Evolutionary conservation across 2,113 vertebrate species (phyloP).

Genomic region (Rhynchopsitta pachyrhyncha): DNA sequence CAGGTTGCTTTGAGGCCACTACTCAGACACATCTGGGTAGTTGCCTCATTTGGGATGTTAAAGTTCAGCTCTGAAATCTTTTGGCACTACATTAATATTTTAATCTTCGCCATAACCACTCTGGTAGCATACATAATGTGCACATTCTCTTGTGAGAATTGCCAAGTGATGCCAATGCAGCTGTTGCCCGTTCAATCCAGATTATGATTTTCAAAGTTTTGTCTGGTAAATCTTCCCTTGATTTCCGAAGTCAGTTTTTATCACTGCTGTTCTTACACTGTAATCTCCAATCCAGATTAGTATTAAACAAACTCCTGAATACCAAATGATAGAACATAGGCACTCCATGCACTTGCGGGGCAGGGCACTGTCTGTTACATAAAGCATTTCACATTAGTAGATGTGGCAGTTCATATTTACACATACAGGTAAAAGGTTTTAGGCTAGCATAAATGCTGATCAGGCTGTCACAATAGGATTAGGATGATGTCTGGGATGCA

Average conservation of each 20-base stretch:
- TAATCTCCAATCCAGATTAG: not conserved
- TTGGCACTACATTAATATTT: not conserved
- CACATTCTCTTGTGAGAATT: not conserved
- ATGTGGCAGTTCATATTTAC: not conserved
- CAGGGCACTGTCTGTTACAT: not conserved
- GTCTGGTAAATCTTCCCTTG: not conserved
- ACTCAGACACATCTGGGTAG: not conserved
- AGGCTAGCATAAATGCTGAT: not conserved
- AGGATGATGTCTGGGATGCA: not conserved
- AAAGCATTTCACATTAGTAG: rapidly evolving
- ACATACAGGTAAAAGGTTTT: rapidly evolving
- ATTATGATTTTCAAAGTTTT: not conserved
- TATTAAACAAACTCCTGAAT: not conserved
- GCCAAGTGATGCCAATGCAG: not conserved
- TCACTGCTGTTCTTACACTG: not conserved
- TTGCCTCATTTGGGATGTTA: not conserved
- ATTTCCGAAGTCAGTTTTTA: not conserved
- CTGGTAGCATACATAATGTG: not conserved
- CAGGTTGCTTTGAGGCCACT: not conserved
- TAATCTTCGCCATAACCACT: not conserved
- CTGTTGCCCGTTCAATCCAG: not conserved
- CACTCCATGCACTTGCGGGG: not conserved
- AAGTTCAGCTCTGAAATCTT: not conserved
- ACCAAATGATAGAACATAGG: not conserved
- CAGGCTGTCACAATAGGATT: not conserved